Evolutionary conservation across 2,888 invertebrate species (phyloP).

Genomic region (Mythimna impura): DNA sequence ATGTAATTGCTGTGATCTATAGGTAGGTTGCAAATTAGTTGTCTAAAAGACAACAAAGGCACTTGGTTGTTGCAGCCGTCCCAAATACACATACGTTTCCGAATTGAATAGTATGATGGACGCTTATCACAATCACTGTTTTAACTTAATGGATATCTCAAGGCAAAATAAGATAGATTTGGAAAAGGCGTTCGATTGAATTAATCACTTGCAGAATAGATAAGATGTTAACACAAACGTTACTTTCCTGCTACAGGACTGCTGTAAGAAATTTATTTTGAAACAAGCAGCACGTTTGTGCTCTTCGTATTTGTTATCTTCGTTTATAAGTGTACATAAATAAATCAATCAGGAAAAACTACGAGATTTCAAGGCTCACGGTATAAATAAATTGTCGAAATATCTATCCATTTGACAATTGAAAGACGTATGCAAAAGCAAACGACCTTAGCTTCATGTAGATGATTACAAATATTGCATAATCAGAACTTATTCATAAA

Average conservation of each 20-base stretch:
- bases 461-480: conserved; percentile 22
- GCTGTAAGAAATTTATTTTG: too few species aligned
- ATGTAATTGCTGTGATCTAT: conserved; percentile 50
- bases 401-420: background rate
- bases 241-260: too few species aligned
- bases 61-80: conserved; percentile 15
- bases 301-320: too few species aligned
- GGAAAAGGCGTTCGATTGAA: conserved; percentile 12
- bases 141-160: conserved; percentile 3
- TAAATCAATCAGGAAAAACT: too few species aligned
- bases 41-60: conserved; percentile 33
- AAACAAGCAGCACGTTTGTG: too few species aligned
- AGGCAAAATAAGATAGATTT: conserved; percentile 5
- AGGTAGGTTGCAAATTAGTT: conserved; percentile 27
- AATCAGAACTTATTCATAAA: conserved; percentile 13
- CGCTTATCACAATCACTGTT: background rate
- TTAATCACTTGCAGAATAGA: background rate
- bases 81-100: conserved; percentile 13
- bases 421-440: conserved; percentile 8
- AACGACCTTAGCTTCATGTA: conserved; percentile 14
- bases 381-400: background rate
- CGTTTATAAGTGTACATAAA: too few species aligned
- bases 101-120: background rate
- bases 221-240: background rate
- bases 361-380: background rate